Percentiles rank a stretch among this genome's conserved stretches.
phyloP scores from a whole-genome alignment of 2,797 vertebrate species.

The Arrhamphus sclerolepis region DNA sequence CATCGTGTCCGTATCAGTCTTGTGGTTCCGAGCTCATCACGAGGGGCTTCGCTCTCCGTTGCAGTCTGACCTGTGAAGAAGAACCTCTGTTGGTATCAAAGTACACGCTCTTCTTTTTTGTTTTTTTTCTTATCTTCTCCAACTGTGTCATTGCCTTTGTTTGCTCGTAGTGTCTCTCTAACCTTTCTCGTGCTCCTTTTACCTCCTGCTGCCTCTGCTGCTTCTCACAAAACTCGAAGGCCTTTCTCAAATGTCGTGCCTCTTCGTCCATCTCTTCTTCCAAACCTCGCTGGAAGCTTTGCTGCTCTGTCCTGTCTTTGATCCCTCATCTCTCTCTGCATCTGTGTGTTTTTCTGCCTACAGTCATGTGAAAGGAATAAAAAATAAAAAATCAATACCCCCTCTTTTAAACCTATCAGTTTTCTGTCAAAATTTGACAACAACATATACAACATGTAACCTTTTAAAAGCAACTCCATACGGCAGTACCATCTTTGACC shows the following conservation, averaged over 20 bases:
- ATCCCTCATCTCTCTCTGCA: conserved; percentile 17
- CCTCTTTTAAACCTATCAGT: too few relatives aligned
- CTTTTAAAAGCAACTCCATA: too few relatives aligned
- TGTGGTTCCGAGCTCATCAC: conserved; percentile 50
- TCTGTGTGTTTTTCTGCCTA: not conserved
- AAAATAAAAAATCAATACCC: too few relatives aligned
- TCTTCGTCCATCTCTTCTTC: conserved; percentile 67
- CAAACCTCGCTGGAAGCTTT: conserved; percentile 65
- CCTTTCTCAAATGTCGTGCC: conserved; percentile 80
- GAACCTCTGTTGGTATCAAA: conserved; percentile 32
- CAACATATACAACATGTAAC: too few relatives aligned
- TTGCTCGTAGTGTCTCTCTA: conserved; percentile 18
- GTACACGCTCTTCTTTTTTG: conserved; percentile 11
- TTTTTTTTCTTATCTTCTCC: not conserved
- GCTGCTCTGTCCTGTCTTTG: conserved; percentile 55
- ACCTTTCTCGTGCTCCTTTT: conserved; percentile 18
- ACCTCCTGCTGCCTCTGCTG: conserved; percentile 54
- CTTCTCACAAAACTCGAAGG: conserved; percentile 72
- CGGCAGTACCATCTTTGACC: too few relatives aligned
- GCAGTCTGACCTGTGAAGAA: conserved; percentile 41
- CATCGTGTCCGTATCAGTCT: conserved; percentile 59
- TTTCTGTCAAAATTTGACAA: too few relatives aligned
- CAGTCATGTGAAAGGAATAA: too few relatives aligned
- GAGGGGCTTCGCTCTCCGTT: conserved; percentile 61
- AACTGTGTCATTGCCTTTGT: conserved; percentile 16